Percentiles rank a stretch among this genome's conserved stretches.
Conservation (phyloP, 2,113 vertebrate genomes). For the Ciconia stormi region DNA sequence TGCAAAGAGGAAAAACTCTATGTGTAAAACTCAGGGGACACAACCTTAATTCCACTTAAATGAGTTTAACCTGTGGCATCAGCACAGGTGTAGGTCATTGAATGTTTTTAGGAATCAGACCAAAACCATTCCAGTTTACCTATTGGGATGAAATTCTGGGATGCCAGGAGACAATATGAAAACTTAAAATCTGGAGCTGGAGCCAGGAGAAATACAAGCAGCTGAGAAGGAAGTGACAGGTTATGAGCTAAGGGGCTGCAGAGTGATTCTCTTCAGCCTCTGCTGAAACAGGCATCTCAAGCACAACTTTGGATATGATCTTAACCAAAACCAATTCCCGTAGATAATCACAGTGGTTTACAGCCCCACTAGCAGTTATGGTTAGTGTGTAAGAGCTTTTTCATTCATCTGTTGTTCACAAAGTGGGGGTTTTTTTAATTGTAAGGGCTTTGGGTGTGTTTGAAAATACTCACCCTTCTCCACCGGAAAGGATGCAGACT, state of each 20-base stretch:
- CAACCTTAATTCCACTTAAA: background rate
- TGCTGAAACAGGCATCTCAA: background rate
- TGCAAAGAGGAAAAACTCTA: background rate
- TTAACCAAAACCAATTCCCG: background rate
- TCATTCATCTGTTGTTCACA: background rate
- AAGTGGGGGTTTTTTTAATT: background rate
- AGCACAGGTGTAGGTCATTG: background rate
- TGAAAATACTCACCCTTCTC: background rate
- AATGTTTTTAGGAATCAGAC: background rate
- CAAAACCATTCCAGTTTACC: background rate
- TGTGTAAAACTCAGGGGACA: background rate
- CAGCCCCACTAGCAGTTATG: background rate
- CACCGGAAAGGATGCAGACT: background rate
- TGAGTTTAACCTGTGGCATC: background rate
- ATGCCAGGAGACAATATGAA: background rate
- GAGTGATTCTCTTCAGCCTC: background rate
- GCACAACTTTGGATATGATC: background rate
- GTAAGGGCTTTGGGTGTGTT: rapidly evolving
- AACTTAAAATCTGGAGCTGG: background rate
- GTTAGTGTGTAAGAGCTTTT: background rate
- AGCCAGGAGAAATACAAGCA: background rate
- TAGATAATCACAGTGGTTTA: background rate
- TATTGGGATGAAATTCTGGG: background rate
- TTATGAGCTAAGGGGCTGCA: background rate
- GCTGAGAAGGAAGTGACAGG: background rate